A percentile compares a stretch with the other conserved stretches of the same genome.
Evolutionary conservation across 2,888 invertebrate genomes (phyloP).

Genomic region (Agonopterix alstromeriana): DNA sequence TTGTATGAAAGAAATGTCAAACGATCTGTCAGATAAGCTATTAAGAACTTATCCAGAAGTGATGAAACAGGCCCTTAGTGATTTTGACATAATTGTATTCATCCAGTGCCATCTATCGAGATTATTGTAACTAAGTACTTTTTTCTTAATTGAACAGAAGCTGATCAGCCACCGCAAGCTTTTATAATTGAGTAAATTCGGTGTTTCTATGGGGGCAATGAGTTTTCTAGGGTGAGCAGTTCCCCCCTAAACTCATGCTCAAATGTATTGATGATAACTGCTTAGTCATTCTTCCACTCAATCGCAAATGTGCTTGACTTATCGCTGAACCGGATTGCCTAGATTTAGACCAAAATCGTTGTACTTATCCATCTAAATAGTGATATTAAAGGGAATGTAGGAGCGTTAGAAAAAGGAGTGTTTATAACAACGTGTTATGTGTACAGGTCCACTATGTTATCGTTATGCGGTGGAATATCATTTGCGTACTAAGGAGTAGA

Average conservation of each 20-base stretch:
- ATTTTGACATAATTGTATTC: background rate
- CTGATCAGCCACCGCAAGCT: too few species aligned
- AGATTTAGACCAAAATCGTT: constrained; percentile 63
- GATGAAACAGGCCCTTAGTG: too few species aligned
- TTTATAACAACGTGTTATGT: constrained; percentile 31
- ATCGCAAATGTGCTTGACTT: constrained; percentile 4
- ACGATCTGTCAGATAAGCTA: too few species aligned
- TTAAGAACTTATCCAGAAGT: too few species aligned
- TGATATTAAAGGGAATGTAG: constrained; percentile 59
- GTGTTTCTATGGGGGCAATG: background rate
- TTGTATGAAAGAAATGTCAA: too few species aligned
- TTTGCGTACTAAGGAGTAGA: constrained; percentile 9
- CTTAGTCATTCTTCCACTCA: background rate
- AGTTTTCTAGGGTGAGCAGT: background rate
- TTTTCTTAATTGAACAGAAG: background rate
- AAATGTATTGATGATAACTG: too few species aligned
- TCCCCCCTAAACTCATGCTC: too few species aligned
- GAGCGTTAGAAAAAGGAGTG: constrained; percentile 16
- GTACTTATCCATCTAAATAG: constrained; percentile 68
- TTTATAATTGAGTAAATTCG: too few species aligned
- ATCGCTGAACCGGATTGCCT: constrained; percentile 61
- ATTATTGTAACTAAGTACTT: background rate
- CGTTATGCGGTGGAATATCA: background rate
- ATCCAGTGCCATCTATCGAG: background rate
- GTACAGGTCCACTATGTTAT: constrained; percentile 32